phyloP scores from a whole-genome alignment of 1,140 invertebrate species.

The Drosophila ironensis region DNA sequence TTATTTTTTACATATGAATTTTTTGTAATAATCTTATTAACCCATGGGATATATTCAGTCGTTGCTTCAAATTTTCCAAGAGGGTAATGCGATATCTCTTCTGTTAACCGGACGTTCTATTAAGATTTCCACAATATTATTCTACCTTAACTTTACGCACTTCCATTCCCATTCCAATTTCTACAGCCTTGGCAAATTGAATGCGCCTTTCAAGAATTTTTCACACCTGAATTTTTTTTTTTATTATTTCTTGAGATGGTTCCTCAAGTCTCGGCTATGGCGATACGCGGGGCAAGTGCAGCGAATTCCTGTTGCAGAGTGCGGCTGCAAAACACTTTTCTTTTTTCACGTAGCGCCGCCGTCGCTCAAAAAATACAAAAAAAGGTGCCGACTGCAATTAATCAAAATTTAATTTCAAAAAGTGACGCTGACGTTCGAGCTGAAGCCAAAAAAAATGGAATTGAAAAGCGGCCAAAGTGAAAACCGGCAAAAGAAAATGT shows the following conservation, averaged over 20 bases:
- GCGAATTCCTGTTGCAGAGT: constrained; percentile 48
- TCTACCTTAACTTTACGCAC: not conserved
- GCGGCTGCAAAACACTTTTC: constrained; percentile 63
- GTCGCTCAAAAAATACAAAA: constrained; percentile 23
- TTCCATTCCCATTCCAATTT: not conserved
- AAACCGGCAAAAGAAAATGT: constrained; percentile 70
- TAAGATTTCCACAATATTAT: no score
- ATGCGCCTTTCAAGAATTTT: constrained; percentile 78
- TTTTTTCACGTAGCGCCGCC: constrained; percentile 60
- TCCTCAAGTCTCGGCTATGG: not conserved
- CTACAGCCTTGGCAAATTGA: constrained; percentile 55
- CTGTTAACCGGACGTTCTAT: no score
- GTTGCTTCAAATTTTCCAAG: no score
- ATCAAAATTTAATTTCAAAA: constrained; percentile 77
- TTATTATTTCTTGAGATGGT: constrained; percentile 12
- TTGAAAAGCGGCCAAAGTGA: constrained; percentile 68
- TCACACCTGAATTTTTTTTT: constrained; percentile 79
- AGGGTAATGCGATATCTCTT: no score
- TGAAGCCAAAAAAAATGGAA: constrained; percentile 54
- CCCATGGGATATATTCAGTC: no score
- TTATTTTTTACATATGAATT: no score
- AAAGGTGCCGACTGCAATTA: constrained; percentile 76
- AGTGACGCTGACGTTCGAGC: constrained; percentile 51
- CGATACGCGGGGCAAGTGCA: no score
- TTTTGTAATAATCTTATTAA: no score